Evolutionary conservation across 2,797 vertebrate genomes (phyloP), one percentile per base, ranked within the genome.

Genomic region (Hipposideros larvatus): DNA sequence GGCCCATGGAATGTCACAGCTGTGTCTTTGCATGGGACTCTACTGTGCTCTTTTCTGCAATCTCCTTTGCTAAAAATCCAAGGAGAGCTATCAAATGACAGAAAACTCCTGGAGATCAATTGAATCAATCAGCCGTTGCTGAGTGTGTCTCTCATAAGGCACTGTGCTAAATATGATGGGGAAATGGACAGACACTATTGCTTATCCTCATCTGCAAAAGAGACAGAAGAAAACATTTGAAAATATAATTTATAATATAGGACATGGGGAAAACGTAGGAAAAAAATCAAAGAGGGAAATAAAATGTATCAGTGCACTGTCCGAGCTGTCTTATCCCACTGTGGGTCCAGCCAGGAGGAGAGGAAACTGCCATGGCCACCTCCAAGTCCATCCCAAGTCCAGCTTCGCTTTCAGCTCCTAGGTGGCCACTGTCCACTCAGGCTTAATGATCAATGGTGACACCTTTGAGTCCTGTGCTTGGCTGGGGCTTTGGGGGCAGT

Each of bases 281-380:
- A 66, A 9, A 37, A 53, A 83, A 7, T 4, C 43, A 41, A 79
- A 53, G 63, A 63, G 74, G 26, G 55, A 8, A 63, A 37, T 9
- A n/a, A 53, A 59, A 18, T 9, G 5, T 2, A 0, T 13, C 5
- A 0, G 10, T 2, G 7, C 19, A 4, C 2, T 1, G 8, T 37
- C 46, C 28, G 34, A 16, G 61, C 74, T 16, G 26, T 22, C 48
- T 16, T 3, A 43, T 41, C 70, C 37, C 43, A 24, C 41, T 0
- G 24, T 1, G 4, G 89, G 24, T 21, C 11, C 31, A 21, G 51
- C 63, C 19, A 26, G 51, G 28, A 11, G 21, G 16, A 9, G 13
- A 7, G 53, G 7, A 65, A 0, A 3, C 7, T 2, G 2, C 24
- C 13, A 1, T 0, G 22, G 55, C 11, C 22, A 1, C 41, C 53